Percentiles rank a stretch among this genome's conserved stretches.
phyloP scores from a whole-genome alignment of 2,888 invertebrate species.

The Micoletzkya japonica region DNA sequence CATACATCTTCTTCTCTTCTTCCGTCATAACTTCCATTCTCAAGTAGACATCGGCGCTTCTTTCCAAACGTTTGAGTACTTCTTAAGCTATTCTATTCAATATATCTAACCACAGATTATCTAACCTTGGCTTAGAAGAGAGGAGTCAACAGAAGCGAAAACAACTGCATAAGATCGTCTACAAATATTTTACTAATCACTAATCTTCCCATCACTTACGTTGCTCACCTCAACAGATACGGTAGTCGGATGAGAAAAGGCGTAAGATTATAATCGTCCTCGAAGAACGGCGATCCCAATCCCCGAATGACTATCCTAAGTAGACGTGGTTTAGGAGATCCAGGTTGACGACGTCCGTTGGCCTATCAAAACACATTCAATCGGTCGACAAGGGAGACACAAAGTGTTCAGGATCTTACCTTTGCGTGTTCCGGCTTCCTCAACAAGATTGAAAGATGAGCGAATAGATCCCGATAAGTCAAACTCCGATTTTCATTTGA shows the following conservation, averaged over 20 bases:
- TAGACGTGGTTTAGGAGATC: constrained; percentile 15
- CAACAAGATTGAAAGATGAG: not conserved
- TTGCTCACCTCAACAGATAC: constrained; percentile 3
- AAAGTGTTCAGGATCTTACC: not conserved
- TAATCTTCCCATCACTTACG: not conserved
- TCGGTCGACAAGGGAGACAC: not conserved
- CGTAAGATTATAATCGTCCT: constrained; percentile 3
- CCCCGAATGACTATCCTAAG: constrained; percentile 18
- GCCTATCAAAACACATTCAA: not conserved
- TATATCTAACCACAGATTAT: too few relatives aligned
- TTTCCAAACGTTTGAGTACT: constrained; percentile 1
- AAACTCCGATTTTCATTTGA: constrained; percentile 9
- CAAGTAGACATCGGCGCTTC: constrained; percentile 17
- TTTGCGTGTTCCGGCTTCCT: constrained; percentile 20
- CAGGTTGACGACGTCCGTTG: constrained; percentile 16
- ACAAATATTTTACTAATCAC: not conserved
- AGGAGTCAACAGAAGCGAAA: too few relatives aligned
- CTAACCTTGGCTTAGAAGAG: too few relatives aligned
- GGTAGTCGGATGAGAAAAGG: constrained; percentile 8
- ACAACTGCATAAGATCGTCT: not conserved
- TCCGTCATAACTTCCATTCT: constrained; percentile 25
- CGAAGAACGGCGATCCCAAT: constrained; percentile 22
- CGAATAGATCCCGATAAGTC: constrained; percentile 5
- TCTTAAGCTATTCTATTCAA: not conserved
- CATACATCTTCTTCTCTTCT: constrained; percentile 25